Evolutionary conservation across 1,140 invertebrate genomes (phyloP).

Genomic region (Megalopta genalis): DNA sequence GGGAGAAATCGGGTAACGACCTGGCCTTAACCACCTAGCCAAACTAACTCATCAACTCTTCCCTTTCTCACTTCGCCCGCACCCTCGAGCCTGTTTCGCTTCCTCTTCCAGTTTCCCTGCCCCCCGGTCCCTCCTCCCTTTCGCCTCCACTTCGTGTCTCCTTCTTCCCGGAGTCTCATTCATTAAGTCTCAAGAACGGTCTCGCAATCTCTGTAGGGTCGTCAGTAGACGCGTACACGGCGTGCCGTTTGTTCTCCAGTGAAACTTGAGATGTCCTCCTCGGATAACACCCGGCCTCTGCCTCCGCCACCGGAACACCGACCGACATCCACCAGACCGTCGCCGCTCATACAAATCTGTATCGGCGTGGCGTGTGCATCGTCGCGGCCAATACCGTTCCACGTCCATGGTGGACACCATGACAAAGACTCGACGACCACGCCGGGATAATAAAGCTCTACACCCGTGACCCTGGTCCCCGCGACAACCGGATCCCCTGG

Average conservation of each 20-base stretch:
- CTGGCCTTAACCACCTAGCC: slow-evolving; percentile 44
- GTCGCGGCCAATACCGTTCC: too few relatives aligned
- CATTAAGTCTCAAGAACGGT: slow-evolving; percentile 69
- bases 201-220: slow-evolving; percentile 65
- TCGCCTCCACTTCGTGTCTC: slow-evolving; percentile 3
- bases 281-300: slow-evolving; percentile 59
- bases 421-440: too few relatives aligned
- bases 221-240: slow-evolving; percentile 67
- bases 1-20: slow-evolving; percentile 58
- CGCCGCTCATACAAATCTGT: slow-evolving; percentile 14
- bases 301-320: background rate
- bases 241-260: slow-evolving; percentile 71
- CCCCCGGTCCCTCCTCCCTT: background rate
- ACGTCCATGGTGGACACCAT: background rate
- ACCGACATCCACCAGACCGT: slow-evolving; percentile 23
- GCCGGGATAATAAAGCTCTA: slow-evolving; percentile 4
- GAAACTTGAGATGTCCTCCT: slow-evolving; percentile 72
- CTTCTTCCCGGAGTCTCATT: slow-evolving; percentile 55
- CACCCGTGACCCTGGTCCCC: slow-evolving; percentile 28
- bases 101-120: background rate
- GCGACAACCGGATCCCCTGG: background rate
- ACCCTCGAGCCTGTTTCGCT: background rate
- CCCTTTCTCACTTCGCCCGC: background rate
- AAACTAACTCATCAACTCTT: slow-evolving; percentile 44
- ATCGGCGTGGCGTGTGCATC: too few relatives aligned